Conservation (phyloP, 2,888 invertebrate species). For the Lithodes maja region DNA sequence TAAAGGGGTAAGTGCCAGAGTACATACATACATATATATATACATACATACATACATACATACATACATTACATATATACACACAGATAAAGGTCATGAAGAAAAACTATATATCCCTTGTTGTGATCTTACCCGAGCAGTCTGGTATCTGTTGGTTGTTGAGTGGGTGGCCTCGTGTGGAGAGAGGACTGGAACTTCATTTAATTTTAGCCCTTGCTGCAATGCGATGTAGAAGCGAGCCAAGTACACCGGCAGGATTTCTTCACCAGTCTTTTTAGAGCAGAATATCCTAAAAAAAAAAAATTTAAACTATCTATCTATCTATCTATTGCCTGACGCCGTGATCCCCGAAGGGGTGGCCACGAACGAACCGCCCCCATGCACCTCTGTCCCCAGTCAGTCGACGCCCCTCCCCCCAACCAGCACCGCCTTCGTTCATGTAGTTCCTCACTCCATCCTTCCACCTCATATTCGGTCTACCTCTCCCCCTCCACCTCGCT, state of each 20-base stretch:
- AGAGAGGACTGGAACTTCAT: constrained; percentile 22
- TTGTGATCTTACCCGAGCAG: constrained; percentile 5
- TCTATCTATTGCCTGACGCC: too few species aligned
- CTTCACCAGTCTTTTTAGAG: constrained; percentile 95
- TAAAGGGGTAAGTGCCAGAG: too few species aligned
- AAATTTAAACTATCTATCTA: too few species aligned
- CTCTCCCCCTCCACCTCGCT: too few species aligned
- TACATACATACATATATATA: too few species aligned
- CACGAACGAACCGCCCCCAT: too few species aligned
- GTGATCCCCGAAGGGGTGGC: too few species aligned
- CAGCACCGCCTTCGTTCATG: too few species aligned
- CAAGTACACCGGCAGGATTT: constrained; percentile 91
- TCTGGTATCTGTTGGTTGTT: constrained; percentile 29
- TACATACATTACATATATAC: constrained; percentile 71
- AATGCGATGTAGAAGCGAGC: constrained; percentile 95
- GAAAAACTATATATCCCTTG: neutral
- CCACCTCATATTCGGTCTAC: too few species aligned
- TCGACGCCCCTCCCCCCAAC: too few species aligned
- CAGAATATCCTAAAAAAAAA: constrained; percentile 84
- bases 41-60: constrained; percentile 4
- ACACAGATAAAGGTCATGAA: constrained; percentile 32
- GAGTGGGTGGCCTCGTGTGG: constrained; percentile 27
- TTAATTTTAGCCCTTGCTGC: constrained; percentile 84
- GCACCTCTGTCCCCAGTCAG: too few species aligned
- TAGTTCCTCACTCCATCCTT: too few species aligned